Conservation (phyloP, 2,888 invertebrate genomes). For the Lamellibrachia satsuma region DNA sequence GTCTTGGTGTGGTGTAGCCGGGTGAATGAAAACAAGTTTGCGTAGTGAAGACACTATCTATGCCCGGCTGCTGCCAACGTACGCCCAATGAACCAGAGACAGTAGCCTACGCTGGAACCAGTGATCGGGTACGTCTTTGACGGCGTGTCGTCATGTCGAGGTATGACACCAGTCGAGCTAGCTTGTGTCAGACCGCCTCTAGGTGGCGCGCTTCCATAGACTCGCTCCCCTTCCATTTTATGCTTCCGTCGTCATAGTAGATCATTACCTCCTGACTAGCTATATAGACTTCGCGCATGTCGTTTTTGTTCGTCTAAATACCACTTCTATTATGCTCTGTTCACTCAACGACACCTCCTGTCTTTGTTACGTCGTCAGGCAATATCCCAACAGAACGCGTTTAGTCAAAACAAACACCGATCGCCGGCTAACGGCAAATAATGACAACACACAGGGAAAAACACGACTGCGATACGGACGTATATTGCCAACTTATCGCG, state of each 20-base stretch:
- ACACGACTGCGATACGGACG: not conserved
- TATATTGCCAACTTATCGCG: not conserved
- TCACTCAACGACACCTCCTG: not conserved
- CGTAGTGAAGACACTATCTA: not conserved
- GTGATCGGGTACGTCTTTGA: not conserved
- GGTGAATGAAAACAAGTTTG: not conserved
- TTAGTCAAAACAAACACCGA: not conserved
- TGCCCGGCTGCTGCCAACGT: not conserved
- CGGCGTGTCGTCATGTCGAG: not conserved
- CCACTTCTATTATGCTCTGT: not conserved
- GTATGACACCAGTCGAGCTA: not conserved
- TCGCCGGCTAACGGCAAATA: not conserved
- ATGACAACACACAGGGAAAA: constrained; percentile 1
- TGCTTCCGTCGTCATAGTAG: not conserved
- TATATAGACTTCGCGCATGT: not conserved
- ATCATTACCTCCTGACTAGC: not conserved
- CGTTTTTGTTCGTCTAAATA: constrained; percentile 5
- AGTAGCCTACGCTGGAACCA: not conserved
- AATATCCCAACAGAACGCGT: not conserved
- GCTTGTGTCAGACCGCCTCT: not conserved
- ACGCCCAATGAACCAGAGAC: not conserved
- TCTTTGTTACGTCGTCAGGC: not conserved
- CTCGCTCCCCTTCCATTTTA: not conserved
- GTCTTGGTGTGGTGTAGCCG: not conserved
- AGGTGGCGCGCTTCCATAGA: not conserved